A percentile compares a stretch with the other conserved stretches of the same genome.
Conservation (phyloP, 2,113 vertebrate genomes). For the Chaetops frenatus region DNA sequence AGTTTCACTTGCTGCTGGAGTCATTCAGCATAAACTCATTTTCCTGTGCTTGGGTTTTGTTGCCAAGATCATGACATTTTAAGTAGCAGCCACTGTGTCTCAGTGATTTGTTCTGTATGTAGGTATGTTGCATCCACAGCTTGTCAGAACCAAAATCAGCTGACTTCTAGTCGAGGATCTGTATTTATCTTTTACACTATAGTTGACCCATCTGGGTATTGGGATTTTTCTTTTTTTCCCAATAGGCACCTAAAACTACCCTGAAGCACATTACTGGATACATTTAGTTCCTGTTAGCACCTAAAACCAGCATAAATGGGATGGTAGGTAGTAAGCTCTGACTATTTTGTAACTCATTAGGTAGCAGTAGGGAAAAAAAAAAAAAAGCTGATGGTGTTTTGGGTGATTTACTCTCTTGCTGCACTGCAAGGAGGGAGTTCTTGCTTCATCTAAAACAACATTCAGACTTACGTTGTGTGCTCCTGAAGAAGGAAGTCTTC, state of each 20-base stretch:
- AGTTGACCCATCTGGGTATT: background rate
- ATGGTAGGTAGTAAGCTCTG: background rate
- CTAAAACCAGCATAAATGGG: background rate
- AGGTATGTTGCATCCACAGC: background rate
- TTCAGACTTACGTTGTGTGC: background rate
- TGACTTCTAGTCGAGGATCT: background rate
- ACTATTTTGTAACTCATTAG: background rate
- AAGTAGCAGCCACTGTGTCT: background rate
- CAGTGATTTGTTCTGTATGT: background rate
- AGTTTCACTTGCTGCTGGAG: background rate
- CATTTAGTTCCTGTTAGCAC: background rate
- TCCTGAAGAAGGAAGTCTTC: background rate
- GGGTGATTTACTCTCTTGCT: background rate
- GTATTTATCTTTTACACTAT: accelerated
- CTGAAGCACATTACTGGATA: background rate
- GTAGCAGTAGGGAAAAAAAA: background rate
- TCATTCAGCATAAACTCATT: background rate
- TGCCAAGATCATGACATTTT: background rate
- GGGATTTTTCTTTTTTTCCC: background rate
- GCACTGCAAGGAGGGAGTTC: background rate
- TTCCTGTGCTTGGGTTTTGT: background rate
- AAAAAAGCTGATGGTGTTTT: background rate
- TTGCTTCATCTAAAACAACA: background rate
- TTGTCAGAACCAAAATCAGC: background rate
- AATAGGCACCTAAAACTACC: background rate